phyloP scores from a whole-genome alignment of 37 sponge, comb jelly and placozoan species.

The Cladorhizidae sp. region DNA sequence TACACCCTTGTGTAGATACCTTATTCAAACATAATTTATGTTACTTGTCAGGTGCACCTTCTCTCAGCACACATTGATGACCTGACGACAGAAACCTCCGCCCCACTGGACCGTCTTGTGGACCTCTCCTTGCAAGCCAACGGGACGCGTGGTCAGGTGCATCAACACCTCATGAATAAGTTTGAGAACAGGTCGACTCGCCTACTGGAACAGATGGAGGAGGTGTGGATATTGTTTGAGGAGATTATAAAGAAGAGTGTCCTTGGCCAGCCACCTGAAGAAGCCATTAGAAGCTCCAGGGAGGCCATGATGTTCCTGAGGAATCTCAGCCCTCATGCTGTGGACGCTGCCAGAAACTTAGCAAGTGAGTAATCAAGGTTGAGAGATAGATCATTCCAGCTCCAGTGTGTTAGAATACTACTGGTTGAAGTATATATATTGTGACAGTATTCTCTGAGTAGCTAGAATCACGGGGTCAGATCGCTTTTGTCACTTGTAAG shows the following conservation, averaged over 20 bases:
- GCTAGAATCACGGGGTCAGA: background rate
- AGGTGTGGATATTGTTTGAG: background rate
- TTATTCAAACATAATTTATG: background rate
- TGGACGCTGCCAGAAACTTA: slow-evolving; percentile 56
- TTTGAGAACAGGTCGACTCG: slow-evolving; percentile 41
- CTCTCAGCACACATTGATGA: slow-evolving; percentile 83
- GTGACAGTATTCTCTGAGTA: background rate
- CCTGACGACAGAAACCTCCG: slow-evolving; percentile 60
- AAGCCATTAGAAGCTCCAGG: background rate
- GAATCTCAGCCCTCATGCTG: slow-evolving; percentile 68
- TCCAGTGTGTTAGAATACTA: too few species aligned
- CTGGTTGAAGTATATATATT: background rate
- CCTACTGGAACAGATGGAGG: slow-evolving; percentile 34
- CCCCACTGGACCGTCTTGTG: slow-evolving; percentile 72
- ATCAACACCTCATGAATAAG: slow-evolving; percentile 46
- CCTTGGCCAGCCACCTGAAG: background rate
- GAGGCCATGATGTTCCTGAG: slow-evolving; percentile 44
- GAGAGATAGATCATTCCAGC: too few species aligned
- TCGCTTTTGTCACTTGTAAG: background rate
- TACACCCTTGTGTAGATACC: background rate
- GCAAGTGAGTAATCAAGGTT: slow-evolving; percentile 61
- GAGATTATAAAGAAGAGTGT: background rate
- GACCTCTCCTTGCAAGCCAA: slow-evolving; percentile 61
- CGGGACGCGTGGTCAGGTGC: slow-evolving; percentile 34
- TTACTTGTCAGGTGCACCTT: slow-evolving; percentile 67